These are phyloP conservation scores for Endomychus coccineus DNA, from an alignment of 2,888 invertebrate species.

Conservation along the genomic window DNA sequence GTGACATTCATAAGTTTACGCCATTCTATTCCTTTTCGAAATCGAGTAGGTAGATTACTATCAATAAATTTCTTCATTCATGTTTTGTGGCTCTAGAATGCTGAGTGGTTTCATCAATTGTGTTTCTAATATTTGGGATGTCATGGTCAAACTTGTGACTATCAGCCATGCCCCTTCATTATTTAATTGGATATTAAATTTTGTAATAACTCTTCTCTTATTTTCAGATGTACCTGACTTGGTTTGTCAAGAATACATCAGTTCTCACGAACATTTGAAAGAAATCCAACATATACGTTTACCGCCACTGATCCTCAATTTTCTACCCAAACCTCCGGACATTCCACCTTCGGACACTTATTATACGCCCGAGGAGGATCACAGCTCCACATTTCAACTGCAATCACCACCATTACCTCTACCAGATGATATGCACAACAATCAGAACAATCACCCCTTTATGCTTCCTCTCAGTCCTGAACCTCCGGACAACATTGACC, in stretches of 20 bases:
- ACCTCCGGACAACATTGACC: constrained; percentile 46
- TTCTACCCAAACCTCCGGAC: constrained; percentile 54
- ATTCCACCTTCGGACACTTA: constrained; percentile 51
- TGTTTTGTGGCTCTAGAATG: too few relatives aligned
- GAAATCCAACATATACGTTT: constrained; percentile 23
- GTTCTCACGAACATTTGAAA: constrained; percentile 45
- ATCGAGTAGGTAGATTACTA: too few relatives aligned
- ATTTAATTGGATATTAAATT: too few relatives aligned
- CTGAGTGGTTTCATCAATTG: too few relatives aligned
- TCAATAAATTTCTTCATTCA: too few relatives aligned
- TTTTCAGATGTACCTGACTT: constrained; percentile 53
- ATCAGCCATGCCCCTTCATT: too few relatives aligned
- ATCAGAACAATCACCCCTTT: too few relatives aligned
- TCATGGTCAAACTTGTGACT: too few relatives aligned
- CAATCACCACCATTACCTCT: constrained; percentile 33
- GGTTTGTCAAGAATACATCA: constrained; percentile 54
- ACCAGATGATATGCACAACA: constrained; percentile 26
- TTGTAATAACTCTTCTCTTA: too few relatives aligned
- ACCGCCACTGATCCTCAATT: constrained; percentile 48
- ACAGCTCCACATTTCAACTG: constrained; percentile 30
- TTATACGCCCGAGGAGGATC: constrained; percentile 46
- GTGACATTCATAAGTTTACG: too few relatives aligned
- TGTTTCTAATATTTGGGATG: too few relatives aligned
- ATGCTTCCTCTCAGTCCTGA: constrained; percentile 36
- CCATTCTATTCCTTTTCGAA: too few relatives aligned